Base-by-base conservation (phyloP, 2,113 vertebrate species). In the Nettapus auritus region DNA sequence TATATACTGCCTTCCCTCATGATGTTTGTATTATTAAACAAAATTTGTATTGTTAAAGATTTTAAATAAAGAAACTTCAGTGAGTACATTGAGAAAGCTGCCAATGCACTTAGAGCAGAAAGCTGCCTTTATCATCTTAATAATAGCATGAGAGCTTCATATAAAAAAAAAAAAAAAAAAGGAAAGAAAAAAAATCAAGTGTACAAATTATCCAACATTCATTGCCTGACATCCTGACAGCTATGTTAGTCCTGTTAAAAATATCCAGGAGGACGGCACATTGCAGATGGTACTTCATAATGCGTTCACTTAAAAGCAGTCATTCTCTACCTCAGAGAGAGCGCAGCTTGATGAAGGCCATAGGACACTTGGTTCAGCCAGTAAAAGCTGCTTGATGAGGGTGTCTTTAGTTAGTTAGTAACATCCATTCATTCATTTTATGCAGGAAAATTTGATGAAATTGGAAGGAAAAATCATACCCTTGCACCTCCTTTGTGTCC, bases 191-290 rank as follows among this genome's bases (percentile, higher is more conserved):
- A 23, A 89, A 89, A 82, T 79, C 82, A 90, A 95, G 93, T 85
- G 46, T 94, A 93, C 94, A 96, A 96, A 96, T 96, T 96, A 97
- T 90, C 78, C 69, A 0, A 95, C 92, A 94, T 95, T 96, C 96
- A 90, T 95, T 95, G 74, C 92, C 71, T 96, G 96, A 96, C 93
- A 97, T 90, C 74, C 88, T 96, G 96, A 96, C 96, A 96, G 96
- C 92, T 96, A 92, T 97, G 94, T 94, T 95, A 97, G 94, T 93
- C 94, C 88, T 95, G 96, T 93, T 96, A 96, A 97, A 97, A 96
- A 96, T 96, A 96, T 96, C 94, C 89, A 95, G 95, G 91, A 94
- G 94, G 94, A 96, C 21, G 5, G 83, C 92, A 93, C 83, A 85
- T 86, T 95, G 94, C 96, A 96, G 96, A 96, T 96, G 96, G 94